phyloP scores from a whole-genome alignment of 2,888 invertebrate genomes.

The Pocota personata region DNA sequence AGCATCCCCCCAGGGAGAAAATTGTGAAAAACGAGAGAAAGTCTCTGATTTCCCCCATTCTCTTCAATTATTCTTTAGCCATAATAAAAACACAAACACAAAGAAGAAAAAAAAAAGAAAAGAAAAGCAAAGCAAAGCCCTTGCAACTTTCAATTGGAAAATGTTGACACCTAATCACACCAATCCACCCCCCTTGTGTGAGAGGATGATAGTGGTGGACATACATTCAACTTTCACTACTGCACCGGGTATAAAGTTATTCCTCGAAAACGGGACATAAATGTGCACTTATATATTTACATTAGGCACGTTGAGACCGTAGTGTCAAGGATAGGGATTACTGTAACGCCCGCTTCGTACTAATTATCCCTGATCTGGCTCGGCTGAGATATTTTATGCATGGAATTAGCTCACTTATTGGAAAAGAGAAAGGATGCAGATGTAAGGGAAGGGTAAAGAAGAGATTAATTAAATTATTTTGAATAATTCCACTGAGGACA shows the following conservation, averaged over 20 bases:
- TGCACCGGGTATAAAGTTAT: background rate
- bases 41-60: background rate
- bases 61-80: conserved; percentile 15
- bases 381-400: conserved; percentile 25
- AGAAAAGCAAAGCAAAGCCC: background rate
- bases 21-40: background rate
- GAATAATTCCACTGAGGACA: conserved; percentile 24
- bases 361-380: conserved; percentile 14
- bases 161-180: conserved; percentile 35
- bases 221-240: conserved; percentile 5
- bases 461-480: conserved; percentile 48
- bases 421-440: background rate
- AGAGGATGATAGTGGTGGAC: background rate
- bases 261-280: background rate
- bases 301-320: background rate
- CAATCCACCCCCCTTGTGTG: background rate
- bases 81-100: background rate
- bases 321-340: background rate
- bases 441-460: background rate
- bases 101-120: background rate
- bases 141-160: conserved; percentile 43
- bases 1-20: conserved; percentile 6
- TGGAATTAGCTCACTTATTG: conserved; percentile 15
- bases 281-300: conserved; percentile 18
- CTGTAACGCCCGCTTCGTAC: background rate